These are phyloP conservation scores for Pterocles burchelli DNA, from an alignment of 2,113 vertebrate genomes.

Conservation along the genomic window DNA sequence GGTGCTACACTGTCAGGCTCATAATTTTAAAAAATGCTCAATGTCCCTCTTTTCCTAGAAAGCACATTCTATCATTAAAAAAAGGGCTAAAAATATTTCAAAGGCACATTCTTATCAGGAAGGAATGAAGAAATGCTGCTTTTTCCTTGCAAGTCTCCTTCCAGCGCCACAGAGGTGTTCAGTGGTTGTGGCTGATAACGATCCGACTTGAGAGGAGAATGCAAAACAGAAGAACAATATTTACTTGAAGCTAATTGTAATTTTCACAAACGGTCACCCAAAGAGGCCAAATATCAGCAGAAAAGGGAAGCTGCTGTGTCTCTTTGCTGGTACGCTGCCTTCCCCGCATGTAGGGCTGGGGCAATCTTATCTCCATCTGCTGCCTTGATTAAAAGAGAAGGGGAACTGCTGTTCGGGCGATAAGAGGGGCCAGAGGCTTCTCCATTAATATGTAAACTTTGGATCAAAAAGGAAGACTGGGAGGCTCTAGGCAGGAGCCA, in stretches of 20 bases:
- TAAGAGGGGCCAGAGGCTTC: not conserved
- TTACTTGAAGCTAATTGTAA: not conserved
- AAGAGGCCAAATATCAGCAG: not conserved
- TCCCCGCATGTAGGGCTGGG: not conserved
- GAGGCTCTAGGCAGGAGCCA: not conserved
- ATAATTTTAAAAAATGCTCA: not conserved
- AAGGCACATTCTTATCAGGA: not conserved
- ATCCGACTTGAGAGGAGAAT: not conserved
- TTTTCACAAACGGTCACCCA: not conserved
- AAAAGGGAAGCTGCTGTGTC: not conserved
- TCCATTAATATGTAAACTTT: not conserved
- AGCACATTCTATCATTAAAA: not conserved
- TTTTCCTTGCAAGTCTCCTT: not conserved
- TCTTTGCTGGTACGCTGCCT: not conserved
- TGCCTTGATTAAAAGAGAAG: not conserved
- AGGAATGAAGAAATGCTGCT: not conserved
- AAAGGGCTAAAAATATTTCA: not conserved
- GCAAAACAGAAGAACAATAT: not conserved
- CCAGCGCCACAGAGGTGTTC: not conserved
- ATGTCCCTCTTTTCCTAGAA: not conserved
- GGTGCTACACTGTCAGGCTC: not conserved
- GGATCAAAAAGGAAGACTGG: not conserved
- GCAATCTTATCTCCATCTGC: not conserved
- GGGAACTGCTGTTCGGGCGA: not conserved
- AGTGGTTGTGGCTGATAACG: not conserved